Evolutionary conservation across 2,888 invertebrate species (phyloP).

Genomic region (Andrena dorsata): DNA sequence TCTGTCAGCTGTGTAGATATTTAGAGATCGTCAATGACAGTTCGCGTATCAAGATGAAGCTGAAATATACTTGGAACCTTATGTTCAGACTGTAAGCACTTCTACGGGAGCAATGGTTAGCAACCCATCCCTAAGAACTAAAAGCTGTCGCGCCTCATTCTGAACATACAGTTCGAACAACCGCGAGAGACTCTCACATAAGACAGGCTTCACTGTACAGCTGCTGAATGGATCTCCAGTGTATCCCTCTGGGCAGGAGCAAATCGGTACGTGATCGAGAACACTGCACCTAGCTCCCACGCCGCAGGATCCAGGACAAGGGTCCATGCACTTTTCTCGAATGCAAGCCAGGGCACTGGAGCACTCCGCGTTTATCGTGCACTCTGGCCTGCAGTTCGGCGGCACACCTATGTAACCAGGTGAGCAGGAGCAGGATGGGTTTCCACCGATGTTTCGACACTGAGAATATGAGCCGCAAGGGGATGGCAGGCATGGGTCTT

Average conservation of each 20-base stretch:
- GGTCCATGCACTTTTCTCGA: slow-evolving; percentile 91
- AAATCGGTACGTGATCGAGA: slow-evolving; percentile 91
- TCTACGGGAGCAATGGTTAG: too few species aligned
- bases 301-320: slow-evolving; percentile 93
- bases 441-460: slow-evolving; percentile 86
- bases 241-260: slow-evolving; percentile 90
- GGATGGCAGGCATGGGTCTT: slow-evolving; percentile 88
- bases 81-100: slow-evolving; percentile 4
- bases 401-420: slow-evolving; percentile 85
- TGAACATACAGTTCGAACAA: neutral
- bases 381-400: slow-evolving; percentile 90
- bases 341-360: slow-evolving; percentile 91
- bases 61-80: neutral
- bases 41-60: neutral
- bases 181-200: slow-evolving; percentile 75
- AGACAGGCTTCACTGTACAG: slow-evolving; percentile 81
- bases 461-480: slow-evolving; percentile 87
- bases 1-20: slow-evolving; percentile 37
- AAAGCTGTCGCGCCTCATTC: neutral
- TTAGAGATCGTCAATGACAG: neutral
- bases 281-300: slow-evolving; percentile 88
- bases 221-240: slow-evolving; percentile 90
- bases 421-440: slow-evolving; percentile 86
- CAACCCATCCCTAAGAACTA: too few species aligned
- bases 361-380: slow-evolving; percentile 91